Evolutionary conservation across 2,113 vertebrate species (phyloP).

Genomic region (Plecturocebus donacophilus): DNA sequence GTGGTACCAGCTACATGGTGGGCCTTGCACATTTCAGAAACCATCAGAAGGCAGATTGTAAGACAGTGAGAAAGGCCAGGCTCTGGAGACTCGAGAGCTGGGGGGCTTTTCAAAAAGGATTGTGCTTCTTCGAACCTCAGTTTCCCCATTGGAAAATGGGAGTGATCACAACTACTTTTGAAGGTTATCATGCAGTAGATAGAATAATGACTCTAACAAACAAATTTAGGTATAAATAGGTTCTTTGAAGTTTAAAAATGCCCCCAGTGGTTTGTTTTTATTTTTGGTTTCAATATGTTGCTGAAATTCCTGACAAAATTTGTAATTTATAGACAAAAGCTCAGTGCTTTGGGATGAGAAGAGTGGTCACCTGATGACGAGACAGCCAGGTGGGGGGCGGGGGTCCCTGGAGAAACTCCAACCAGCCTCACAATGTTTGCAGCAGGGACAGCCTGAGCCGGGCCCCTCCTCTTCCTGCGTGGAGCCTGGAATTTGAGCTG

Average conservation of each 20-base stretch:
- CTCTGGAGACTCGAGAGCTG: neutral
- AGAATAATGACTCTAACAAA: neutral
- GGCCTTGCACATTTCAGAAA: neutral
- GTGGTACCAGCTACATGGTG: neutral
- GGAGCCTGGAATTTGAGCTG: too few species aligned
- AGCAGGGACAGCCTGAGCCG: too few species aligned
- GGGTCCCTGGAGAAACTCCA: too few species aligned
- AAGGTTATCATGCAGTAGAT: neutral
- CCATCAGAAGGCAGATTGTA: too few species aligned
- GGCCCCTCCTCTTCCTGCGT: too few species aligned
- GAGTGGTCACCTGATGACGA: too few species aligned
- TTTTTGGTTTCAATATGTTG: neutral
- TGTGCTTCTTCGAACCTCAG: neutral
- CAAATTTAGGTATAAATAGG: neutral
- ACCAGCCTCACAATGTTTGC: too few species aligned
- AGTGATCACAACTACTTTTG: neutral
- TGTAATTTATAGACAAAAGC: neutral
- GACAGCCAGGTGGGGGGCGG: too few species aligned
- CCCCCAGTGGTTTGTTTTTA: neutral
- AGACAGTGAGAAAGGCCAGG: neutral
- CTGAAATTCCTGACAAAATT: neutral
- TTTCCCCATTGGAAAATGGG: neutral
- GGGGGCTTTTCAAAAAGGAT: neutral
- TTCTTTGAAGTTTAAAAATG: neutral
- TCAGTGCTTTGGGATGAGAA: neutral